Conservation (phyloP, 2,797 vertebrate genomes). For the Heterohyrax brucei region DNA sequence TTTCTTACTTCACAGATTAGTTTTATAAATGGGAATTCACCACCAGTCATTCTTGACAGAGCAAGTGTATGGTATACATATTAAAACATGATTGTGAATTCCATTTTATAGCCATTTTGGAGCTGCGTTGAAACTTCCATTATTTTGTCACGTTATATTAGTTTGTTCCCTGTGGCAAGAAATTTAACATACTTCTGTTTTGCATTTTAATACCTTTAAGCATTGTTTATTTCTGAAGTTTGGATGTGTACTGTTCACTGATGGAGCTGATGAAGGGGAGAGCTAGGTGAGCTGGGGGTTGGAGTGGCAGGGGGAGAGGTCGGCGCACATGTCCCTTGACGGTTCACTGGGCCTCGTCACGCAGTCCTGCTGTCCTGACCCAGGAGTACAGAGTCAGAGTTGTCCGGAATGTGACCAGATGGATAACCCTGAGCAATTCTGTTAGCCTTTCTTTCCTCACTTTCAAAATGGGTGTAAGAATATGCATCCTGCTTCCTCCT, state of each 20-base stretch:
- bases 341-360: not conserved
- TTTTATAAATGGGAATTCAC: slow-evolving; percentile 68
- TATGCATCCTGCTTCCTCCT: not conserved
- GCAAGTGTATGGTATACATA: slow-evolving; percentile 1
- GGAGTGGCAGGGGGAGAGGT: not conserved
- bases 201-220: slow-evolving; percentile 79
- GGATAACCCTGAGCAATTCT: not conserved
- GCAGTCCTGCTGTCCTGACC: not conserved
- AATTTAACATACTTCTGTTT: slow-evolving; percentile 76
- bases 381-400: not conserved
- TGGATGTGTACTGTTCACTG: slow-evolving; percentile 40
- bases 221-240: slow-evolving; percentile 64
- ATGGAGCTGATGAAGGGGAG: not conserved
- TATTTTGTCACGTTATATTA: slow-evolving; percentile 82
- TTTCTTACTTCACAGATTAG: slow-evolving; percentile 27
- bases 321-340: not conserved
- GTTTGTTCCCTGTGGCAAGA: slow-evolving; percentile 73
- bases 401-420: not conserved
- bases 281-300: not conserved
- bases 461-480: not conserved
- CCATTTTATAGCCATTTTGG: slow-evolving; percentile 57
- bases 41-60: slow-evolving; percentile 48
- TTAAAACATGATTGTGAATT: slow-evolving; percentile 73
- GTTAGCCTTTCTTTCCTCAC: not conserved
- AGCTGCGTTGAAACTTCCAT: slow-evolving; percentile 45